Base-by-base conservation (phyloP, 2,797 vertebrate species). In the Halcyon leucocephala region DNA sequence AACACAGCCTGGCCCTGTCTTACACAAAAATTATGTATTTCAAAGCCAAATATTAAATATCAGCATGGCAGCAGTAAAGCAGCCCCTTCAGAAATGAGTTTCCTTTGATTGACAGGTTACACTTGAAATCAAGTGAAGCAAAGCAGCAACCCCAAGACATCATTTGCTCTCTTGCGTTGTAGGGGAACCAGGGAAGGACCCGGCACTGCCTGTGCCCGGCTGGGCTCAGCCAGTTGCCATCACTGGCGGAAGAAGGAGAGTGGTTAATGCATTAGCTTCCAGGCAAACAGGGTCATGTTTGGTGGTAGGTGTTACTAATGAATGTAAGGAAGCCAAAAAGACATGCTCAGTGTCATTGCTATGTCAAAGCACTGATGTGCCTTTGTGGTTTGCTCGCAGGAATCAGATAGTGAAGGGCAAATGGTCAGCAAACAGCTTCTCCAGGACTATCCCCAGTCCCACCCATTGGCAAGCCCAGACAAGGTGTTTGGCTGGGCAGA, bases 151-250 rank as follows among this genome's bases (percentile, higher is more conserved):
- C 41, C n/a, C 51, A 37, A 25, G 0, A 0, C 0, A 2, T 16
- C 0, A 0, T 33, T 39, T 65, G 66, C 73, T 14, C 7, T 86
- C 31, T 42, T 0, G 2, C 2, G 5, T 4, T 8, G 55, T 66
- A 51, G 12, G 0, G 4, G 33, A 31, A 35, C 20, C 57, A 58
- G 64, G 28, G 49, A 26, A 35, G 28, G 48, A 41, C 21, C 24
- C 0, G 0, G 69, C 0, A 0, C 42, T 79, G 76, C 37, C 42
- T 42, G 9, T 14, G 66, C 57, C 65, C 2, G 1, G 39, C 57
- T 1, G 4, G 10, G 37, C 54, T 52, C 46, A 3, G 14, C 1
- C 2, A 26, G 74, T 37, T 78, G 66, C 46, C 69, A 60, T 82
- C 28, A 6, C 46, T 3, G 1, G 20, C 44, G 31, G 33, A 37